Evolutionary conservation across 2,113 vertebrate genomes (phyloP).

Genomic region (Oenanthe oenanthe): DNA sequence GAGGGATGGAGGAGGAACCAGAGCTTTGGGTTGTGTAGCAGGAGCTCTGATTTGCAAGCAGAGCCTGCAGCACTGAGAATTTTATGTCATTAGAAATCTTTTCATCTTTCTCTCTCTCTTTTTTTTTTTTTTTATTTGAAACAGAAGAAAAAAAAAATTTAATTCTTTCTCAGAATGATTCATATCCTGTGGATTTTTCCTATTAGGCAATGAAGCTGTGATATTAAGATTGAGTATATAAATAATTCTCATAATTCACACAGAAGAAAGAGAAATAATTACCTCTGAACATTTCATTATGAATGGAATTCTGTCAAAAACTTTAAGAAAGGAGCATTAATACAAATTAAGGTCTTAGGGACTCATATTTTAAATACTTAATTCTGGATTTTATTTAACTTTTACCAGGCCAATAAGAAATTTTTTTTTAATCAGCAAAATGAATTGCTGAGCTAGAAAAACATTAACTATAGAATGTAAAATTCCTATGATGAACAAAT

Average conservation of each 20-base stretch:
- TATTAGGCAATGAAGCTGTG: conserved; percentile 70
- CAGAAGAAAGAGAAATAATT: conserved; percentile 76
- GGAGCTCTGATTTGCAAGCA: conserved; percentile 62
- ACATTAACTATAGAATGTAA: conserved; percentile 22
- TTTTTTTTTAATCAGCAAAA: conserved; percentile 54
- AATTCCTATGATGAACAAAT: conserved; percentile 26
- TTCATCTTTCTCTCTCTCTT: conserved; percentile 42
- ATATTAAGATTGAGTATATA: conserved; percentile 76
- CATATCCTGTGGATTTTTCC: conserved; percentile 73
- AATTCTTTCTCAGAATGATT: conserved; percentile 70
- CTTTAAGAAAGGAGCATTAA: conserved; percentile 67
- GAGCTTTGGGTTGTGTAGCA: conserved; percentile 1
- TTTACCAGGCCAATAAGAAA: conserved; percentile 26
- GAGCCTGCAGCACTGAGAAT: conserved; percentile 56
- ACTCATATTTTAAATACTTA: conserved; percentile 64
- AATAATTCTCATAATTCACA: conserved; percentile 77
- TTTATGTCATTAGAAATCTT: conserved; percentile 72
- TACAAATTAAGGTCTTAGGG: conserved; percentile 70
- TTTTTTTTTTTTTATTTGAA: too few relatives aligned
- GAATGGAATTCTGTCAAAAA: conserved; percentile 73
- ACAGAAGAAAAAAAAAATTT: neutral
- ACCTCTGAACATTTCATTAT: conserved; percentile 74
- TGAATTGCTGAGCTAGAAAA: conserved; percentile 29
- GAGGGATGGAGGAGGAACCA: conserved; percentile 14
- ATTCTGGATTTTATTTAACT: conserved; percentile 64